Evolutionary conservation across 2,797 vertebrate species (phyloP).

Genomic region (Carduelis carduelis): DNA sequence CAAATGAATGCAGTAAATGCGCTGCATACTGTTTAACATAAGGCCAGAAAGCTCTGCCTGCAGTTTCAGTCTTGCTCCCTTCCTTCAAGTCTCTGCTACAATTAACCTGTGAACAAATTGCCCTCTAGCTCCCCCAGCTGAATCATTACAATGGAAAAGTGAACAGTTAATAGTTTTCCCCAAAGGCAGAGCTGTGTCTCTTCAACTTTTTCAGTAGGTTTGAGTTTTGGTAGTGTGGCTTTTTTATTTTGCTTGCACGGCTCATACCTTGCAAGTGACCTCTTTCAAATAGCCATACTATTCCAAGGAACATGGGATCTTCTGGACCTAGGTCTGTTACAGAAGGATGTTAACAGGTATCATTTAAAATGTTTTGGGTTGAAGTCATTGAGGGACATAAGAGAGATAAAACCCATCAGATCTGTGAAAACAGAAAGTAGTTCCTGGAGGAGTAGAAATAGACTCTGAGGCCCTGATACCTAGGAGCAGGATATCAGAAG

Average conservation of each 20-base stretch:
- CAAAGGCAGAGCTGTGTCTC: neutral
- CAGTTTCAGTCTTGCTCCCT: neutral
- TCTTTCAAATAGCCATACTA: neutral
- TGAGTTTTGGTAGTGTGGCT: neutral
- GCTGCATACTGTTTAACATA: neutral
- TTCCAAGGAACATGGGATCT: neutral
- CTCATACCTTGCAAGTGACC: neutral
- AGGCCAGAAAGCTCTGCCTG: neutral
- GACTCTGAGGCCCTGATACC: neutral
- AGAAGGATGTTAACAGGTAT: neutral
- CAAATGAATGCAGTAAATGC: neutral
- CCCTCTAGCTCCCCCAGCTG: constrained; percentile 67
- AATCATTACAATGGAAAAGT: constrained; percentile 11
- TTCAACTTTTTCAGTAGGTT: neutral
- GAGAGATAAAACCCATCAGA: neutral
- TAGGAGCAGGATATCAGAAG: neutral
- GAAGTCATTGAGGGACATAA: neutral
- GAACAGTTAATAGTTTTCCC: neutral
- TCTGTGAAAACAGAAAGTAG: neutral
- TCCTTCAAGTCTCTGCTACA: neutral
- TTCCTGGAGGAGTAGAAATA: neutral
- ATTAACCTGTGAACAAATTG: constrained; percentile 47
- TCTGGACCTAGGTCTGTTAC: neutral
- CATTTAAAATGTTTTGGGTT: neutral
- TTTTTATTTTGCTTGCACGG: neutral